Evolutionary conservation across 2,113 vertebrate genomes (phyloP).

Genomic region (Carettochelys insculpta): DNA sequence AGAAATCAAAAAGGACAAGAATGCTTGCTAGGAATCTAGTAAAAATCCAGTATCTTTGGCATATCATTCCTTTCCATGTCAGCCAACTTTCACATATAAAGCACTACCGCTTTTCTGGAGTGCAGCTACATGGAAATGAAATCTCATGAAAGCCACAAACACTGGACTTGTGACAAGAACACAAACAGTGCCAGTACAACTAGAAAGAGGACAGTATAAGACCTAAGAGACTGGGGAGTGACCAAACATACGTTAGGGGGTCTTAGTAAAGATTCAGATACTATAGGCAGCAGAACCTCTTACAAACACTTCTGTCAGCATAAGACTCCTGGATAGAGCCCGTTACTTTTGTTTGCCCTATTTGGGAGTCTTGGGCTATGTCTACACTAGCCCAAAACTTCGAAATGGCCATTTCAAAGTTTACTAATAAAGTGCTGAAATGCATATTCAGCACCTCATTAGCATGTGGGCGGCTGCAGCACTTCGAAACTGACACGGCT

Average conservation of each 20-base stretch:
- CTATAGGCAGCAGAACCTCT: background rate
- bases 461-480: too few species aligned
- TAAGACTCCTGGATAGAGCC: background rate
- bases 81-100: background rate
- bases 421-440: too few species aligned
- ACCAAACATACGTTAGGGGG: background rate
- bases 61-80: background rate
- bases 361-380: accelerated
- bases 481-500: too few species aligned
- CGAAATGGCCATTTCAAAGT: too few species aligned
- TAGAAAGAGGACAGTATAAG: background rate
- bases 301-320: too few species aligned
- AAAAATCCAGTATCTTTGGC: background rate
- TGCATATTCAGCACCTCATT: too few species aligned
- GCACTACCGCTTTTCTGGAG: background rate
- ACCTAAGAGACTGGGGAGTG: accelerated
- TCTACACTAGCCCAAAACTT: too few species aligned
- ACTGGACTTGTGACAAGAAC: background rate
- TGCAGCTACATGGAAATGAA: accelerated
- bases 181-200: background rate
- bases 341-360: background rate
- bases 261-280: background rate
- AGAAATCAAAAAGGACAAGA: background rate
- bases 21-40: background rate
- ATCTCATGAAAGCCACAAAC: background rate